Conservation (phyloP, 2,113 vertebrate genomes). For the Istiophorus platypterus region DNA sequence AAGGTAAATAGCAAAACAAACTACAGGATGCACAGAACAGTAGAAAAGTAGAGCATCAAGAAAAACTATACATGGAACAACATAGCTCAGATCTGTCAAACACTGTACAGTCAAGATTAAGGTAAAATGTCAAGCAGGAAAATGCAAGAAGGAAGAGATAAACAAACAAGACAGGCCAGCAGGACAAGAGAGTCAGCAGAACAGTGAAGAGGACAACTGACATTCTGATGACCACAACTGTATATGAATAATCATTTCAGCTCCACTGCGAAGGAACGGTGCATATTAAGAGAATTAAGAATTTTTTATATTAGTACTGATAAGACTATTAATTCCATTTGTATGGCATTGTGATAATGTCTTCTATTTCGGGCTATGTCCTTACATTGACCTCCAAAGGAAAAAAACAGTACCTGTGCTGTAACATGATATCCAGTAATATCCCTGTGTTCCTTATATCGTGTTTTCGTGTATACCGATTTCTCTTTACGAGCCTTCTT, state of each 20-base stretch:
- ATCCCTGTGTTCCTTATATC: neutral
- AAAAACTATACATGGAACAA: neutral
- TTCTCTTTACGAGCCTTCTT: slow-evolving; percentile 1
- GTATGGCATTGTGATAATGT: neutral
- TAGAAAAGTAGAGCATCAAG: neutral
- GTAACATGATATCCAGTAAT: slow-evolving; percentile 5
- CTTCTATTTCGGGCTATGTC: neutral
- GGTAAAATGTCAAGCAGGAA: slow-evolving; percentile 31
- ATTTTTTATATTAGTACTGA: no score
- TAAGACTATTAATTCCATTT: neutral
- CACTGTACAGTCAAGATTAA: slow-evolving; percentile 45
- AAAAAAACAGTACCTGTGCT: neutral
- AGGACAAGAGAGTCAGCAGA: slow-evolving; percentile 47
- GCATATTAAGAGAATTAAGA: neutral
- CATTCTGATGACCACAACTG: slow-evolving; percentile 44
- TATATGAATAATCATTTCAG: slow-evolving; percentile 25
- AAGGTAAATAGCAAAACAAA: neutral
- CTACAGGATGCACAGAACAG: neutral
- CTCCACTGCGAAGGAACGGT: slow-evolving; percentile 1
- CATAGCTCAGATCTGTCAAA: slow-evolving; percentile 61
- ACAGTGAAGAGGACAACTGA: slow-evolving; percentile 42
- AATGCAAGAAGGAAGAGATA: slow-evolving; percentile 35
- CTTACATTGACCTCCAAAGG: neutral
- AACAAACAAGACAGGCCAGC: slow-evolving; percentile 46
- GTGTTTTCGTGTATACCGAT: neutral